Conservation (phyloP, 1,140 invertebrate species). For the Zaprionus camerounensis region DNA sequence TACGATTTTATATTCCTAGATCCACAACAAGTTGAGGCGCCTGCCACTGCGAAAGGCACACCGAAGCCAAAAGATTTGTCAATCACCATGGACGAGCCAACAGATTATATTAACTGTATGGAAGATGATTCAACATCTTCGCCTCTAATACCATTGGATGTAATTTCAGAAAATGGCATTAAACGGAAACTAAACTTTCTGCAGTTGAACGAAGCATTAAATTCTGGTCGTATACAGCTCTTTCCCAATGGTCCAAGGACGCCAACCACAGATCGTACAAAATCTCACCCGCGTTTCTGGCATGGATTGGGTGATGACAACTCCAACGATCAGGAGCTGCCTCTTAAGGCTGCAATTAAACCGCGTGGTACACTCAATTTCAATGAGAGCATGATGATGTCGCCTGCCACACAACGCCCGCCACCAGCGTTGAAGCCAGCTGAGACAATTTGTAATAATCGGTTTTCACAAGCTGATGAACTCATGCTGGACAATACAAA, state of each 20-base stretch:
- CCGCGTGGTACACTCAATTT: slow-evolving; percentile 57
- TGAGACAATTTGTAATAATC: slow-evolving; percentile 38
- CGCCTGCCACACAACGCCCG: slow-evolving; percentile 24
- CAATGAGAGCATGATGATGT: slow-evolving; percentile 54
- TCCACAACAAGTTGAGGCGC: not conserved
- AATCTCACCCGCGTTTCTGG: slow-evolving; percentile 23
- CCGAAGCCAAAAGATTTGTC: slow-evolving; percentile 21
- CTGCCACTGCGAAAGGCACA: not conserved
- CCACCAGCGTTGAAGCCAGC: not conserved
- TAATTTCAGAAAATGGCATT: slow-evolving; percentile 51
- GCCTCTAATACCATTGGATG: slow-evolving; percentile 54
- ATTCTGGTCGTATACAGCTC: slow-evolving; percentile 57
- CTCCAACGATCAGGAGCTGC: not conserved
- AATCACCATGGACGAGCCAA: slow-evolving; percentile 7
- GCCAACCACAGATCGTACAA: slow-evolving; percentile 51
- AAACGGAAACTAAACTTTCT: slow-evolving; percentile 58
- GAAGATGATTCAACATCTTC: slow-evolving; percentile 50
- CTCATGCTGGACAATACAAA: slow-evolving; percentile 69
- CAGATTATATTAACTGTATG: slow-evolving; percentile 28
- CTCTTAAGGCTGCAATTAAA: slow-evolving; percentile 20
- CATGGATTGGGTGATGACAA: slow-evolving; percentile 17
- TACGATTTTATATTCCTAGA: slow-evolving; percentile 9
- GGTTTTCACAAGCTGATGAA: slow-evolving; percentile 66
- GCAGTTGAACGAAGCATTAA: slow-evolving; percentile 57
- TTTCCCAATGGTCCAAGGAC: slow-evolving; percentile 66